These are phyloP conservation scores for Vimba vimba DNA, from an alignment of 2,113 vertebrate genomes.

Conservation along the genomic window DNA sequence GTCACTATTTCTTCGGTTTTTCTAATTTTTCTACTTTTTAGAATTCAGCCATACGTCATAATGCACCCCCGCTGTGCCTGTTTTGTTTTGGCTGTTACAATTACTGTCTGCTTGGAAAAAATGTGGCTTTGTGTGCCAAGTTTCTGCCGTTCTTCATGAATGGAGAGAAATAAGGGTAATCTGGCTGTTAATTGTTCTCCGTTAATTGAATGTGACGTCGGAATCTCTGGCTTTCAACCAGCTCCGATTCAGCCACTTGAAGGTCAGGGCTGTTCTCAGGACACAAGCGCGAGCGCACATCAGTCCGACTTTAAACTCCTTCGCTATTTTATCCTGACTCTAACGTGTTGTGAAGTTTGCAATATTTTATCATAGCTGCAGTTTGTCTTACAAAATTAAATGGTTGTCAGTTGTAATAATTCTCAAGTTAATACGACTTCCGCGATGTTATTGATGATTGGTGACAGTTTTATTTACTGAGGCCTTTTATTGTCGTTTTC, in stretches of 20 bases:
- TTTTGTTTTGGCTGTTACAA: conserved; percentile 74
- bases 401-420: conserved; percentile 2
- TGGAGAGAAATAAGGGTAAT: conserved; percentile 76
- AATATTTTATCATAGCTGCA: not conserved
- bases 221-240: conserved; percentile 82
- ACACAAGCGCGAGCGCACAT: not conserved
- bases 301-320: not conserved
- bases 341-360: not conserved
- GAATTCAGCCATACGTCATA: conserved; percentile 49
- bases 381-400: conserved; percentile 22
- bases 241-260: conserved; percentile 52
- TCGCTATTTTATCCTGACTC: not conserved
- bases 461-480: not conserved
- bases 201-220: conserved; percentile 93
- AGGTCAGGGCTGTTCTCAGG: conserved; percentile 71
- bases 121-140: conserved; percentile 74
- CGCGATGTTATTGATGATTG: not conserved
- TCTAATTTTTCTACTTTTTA: not conserved
- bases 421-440: not conserved
- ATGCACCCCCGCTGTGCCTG: conserved; percentile 64
- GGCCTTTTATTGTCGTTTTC: not conserved
- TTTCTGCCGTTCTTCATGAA: conserved; percentile 70
- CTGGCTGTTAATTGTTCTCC: conserved; percentile 88
- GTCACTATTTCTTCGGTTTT: not conserved
- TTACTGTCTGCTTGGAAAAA: conserved; percentile 73